A percentile compares a stretch with the other conserved stretches of the same genome.
Conservation (phyloP, 2,113 vertebrate genomes). For the Cynoglossus semilaevis region DNA sequence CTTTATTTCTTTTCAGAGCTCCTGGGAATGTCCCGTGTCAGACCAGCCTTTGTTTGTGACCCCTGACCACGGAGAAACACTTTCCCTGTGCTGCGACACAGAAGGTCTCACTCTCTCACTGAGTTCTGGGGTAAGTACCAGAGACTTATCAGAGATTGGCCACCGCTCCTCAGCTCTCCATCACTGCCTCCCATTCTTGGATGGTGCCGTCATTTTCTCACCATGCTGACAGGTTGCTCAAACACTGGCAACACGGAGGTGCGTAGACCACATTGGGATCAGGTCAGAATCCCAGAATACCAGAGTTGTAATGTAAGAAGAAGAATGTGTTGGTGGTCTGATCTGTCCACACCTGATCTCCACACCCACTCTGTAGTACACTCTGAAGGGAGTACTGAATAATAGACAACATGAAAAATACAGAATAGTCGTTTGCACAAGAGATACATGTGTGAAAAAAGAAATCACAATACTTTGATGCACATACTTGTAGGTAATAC, state of each 20-base stretch:
- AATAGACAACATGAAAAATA: too few relatives aligned
- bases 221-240: slow-evolving; percentile 36
- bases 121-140: slow-evolving; percentile 51
- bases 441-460: too few relatives aligned
- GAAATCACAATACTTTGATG: too few relatives aligned
- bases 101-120: slow-evolving; percentile 66
- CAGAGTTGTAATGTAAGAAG: slow-evolving; percentile 35
- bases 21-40: slow-evolving; percentile 65
- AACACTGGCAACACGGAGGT: slow-evolving; percentile 40
- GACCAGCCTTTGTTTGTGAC: slow-evolving; percentile 47
- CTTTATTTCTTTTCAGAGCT: slow-evolving; percentile 54
- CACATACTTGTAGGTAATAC: too few relatives aligned
- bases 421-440: too few relatives aligned
- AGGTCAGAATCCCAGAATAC: slow-evolving; percentile 47
- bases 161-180: slow-evolving; percentile 4
- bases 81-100: slow-evolving; percentile 63
- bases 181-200: slow-evolving; percentile 41
- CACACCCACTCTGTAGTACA: slow-evolving; percentile 14
- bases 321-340: slow-evolving; percentile 14
- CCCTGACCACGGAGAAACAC: slow-evolving; percentile 50
- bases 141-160: slow-evolving; percentile 66
- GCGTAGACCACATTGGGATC: slow-evolving; percentile 26
- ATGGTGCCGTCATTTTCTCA: slow-evolving; percentile 61
- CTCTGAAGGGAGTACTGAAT: too few relatives aligned
- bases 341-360: slow-evolving; percentile 19